Evolutionary conservation across 2,113 vertebrate genomes (phyloP).

Genomic region (Chitala chitala): DNA sequence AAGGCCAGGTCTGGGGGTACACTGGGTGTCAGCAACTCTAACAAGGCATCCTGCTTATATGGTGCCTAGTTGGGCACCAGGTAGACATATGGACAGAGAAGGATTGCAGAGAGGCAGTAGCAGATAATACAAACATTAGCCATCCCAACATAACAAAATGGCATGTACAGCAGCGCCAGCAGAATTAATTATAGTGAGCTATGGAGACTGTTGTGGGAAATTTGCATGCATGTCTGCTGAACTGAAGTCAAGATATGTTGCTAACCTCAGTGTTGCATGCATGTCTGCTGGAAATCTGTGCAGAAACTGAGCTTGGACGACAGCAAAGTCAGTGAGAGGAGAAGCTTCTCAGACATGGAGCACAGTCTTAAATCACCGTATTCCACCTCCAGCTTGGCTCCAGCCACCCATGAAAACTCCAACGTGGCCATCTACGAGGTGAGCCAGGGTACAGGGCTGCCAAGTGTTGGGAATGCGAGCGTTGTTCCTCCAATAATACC

Average conservation of each 20-base stretch:
- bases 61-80: too few relatives aligned
- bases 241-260: background rate
- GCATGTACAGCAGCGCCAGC: too few relatives aligned
- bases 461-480: background rate
- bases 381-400: slow-evolving; percentile 27
- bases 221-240: too few relatives aligned
- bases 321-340: slow-evolving; percentile 33
- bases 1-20: too few relatives aligned
- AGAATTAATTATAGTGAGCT: too few relatives aligned
- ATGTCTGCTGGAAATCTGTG: background rate
- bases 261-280: background rate
- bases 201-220: too few relatives aligned
- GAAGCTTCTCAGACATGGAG: slow-evolving; percentile 28
- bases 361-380: slow-evolving; percentile 30
- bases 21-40: too few relatives aligned
- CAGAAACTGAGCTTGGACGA: slow-evolving; percentile 43
- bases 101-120: too few relatives aligned
- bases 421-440: slow-evolving; percentile 53
- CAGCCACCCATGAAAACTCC: slow-evolving; percentile 50
- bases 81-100: too few relatives aligned
- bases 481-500: background rate
- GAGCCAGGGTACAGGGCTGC: background rate
- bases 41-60: too few relatives aligned
- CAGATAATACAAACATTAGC: too few relatives aligned
- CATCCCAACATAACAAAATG: too few relatives aligned